These are phyloP conservation scores for Philereme transversata DNA, from an alignment of 2,888 invertebrate genomes.

Conservation along the genomic window DNA sequence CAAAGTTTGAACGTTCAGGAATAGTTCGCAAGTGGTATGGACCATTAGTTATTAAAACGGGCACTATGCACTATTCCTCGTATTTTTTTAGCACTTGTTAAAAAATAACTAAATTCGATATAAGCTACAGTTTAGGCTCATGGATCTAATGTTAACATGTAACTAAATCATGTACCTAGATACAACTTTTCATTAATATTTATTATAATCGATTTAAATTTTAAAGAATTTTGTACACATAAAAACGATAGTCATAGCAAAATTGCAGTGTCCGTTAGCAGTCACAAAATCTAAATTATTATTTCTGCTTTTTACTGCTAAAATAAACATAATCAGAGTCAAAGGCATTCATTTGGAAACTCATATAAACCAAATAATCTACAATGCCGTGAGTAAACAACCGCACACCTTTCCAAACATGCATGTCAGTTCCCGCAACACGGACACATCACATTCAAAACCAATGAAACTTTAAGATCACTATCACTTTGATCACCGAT, in stretches of 20 bases:
- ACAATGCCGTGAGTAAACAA: constrained; percentile 10
- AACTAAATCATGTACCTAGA: no score
- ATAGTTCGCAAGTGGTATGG: neutral
- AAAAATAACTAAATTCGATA: no score
- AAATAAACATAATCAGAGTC: constrained; percentile 1
- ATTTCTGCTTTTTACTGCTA: neutral
- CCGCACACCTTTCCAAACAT: constrained; percentile 15
- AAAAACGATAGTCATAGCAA: neutral
- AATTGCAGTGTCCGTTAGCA: neutral
- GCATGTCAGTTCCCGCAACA: constrained; percentile 23
- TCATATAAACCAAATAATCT: neutral
- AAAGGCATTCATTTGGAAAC: constrained; percentile 4
- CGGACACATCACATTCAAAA: constrained; percentile 12
- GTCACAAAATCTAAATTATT: neutral
- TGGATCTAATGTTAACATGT: no score
- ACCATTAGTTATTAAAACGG: neutral
- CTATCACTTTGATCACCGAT: constrained; percentile 26
- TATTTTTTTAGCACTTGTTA: no score
- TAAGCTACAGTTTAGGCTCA: no score
- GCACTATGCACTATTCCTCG: no score
- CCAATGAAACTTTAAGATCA: constrained; percentile 17
- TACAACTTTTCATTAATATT: no score
- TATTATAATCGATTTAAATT: no score
- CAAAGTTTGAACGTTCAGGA: neutral
- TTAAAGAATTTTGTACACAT: no score